phyloP scores from a whole-genome alignment of 2,888 invertebrate genomes.

The Tridacna gigas region DNA sequence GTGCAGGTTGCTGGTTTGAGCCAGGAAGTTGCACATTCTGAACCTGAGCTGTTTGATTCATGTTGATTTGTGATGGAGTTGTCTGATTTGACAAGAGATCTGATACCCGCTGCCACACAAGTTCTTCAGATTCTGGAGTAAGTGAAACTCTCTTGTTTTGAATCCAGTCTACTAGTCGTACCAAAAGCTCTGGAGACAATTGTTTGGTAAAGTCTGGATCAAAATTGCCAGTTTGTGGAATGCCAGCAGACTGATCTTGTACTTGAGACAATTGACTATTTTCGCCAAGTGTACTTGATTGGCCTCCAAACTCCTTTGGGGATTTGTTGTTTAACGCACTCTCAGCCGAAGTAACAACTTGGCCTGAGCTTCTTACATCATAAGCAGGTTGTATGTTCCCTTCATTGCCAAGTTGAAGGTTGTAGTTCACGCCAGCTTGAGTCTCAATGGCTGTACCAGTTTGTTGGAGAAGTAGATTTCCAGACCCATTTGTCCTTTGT shows the following conservation, averaged over 20 bases:
- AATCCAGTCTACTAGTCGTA: neutral
- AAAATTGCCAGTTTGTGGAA: neutral
- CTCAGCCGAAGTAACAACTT: neutral
- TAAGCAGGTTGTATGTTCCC: neutral
- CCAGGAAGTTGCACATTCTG: neutral
- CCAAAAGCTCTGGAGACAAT: constrained; percentile 4
- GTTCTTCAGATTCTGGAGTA: constrained; percentile 12
- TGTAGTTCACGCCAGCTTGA: neutral
- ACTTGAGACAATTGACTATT: neutral
- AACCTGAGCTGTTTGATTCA: neutral
- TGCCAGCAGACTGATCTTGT: neutral
- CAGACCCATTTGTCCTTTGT: neutral
- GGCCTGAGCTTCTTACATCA: neutral
- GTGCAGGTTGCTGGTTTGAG: neutral
- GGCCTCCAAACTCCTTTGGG: neutral
- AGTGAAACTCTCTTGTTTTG: neutral
- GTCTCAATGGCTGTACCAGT: neutral
- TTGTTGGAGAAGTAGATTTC: neutral
- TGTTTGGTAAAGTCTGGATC: neutral
- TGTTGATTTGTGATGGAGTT: neutral
- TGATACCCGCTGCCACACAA: neutral
- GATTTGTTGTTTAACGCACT: neutral
- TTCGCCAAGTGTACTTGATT: neutral
- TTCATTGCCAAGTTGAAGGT: neutral
- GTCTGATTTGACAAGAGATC: neutral